Base-by-base conservation (phyloP, 2,113 vertebrate species). In the Megaleporinus macrocephalus region DNA sequence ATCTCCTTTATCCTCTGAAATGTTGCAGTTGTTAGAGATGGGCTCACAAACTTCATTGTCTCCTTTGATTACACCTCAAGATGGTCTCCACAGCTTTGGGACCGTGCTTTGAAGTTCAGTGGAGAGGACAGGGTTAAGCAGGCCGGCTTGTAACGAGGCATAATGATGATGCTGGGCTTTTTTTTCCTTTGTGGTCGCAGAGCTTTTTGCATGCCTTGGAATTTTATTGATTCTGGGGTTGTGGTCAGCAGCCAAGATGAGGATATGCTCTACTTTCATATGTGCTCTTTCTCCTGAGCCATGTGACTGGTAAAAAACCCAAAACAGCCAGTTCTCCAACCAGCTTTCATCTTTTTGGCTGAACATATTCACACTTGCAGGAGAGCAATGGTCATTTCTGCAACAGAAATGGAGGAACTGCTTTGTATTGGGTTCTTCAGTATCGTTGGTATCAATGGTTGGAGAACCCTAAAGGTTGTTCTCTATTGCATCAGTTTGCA, bases 221-320 rank as follows among this genome's bases (percentile, higher is more conserved):
- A 76, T 90, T 90, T 92, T 88, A 88, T 81, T 91, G 90, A 83
- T 89, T 92, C 81, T 85, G 85, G 41, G 80, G 84, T 82, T 92
- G 91, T 89, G 91, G 89, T 91, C 90, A 89, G 79, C 76, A 73
- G 57, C 75, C 66, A 63, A 71, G 29, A 76, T 57, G 83, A 85
- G 76, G 84, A 76, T 85, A 81, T 86, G 84, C 86, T 85, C 86
- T 71, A 84, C 81, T 90, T 63, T 84, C 86, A 85, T 85, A 86
- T 83, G 87, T 88, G 66, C 82, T 33, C 83, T 89, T 76, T 55
- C 36, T 14, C 47, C 18, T 68, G 62, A 73, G 51, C n/a, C 79
- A n/a, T 49, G 22, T 13, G 14, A 49, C 61, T 75, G 22, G 62
- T 41, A 59, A 70, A 57, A 7, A 20, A 22, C 1, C 29, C 1